phyloP scores from a whole-genome alignment of 2,888 invertebrate genomes.

The Hyposoter didymator region DNA sequence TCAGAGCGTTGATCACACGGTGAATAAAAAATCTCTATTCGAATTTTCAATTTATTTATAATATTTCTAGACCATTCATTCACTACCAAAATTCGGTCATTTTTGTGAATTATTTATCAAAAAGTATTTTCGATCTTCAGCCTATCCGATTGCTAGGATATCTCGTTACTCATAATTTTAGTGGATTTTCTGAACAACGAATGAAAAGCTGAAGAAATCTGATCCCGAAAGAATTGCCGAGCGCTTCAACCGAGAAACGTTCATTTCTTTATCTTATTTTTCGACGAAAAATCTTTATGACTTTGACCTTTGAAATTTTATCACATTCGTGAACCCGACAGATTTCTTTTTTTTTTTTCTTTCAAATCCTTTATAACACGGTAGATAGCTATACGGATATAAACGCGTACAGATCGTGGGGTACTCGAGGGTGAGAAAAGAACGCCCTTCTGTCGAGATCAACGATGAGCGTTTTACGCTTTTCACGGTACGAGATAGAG shows the following conservation, averaged over 20 bases:
- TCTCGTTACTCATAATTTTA: no score
- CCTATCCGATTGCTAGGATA: no score
- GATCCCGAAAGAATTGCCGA: not conserved
- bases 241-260: not conserved
- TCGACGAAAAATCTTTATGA: not conserved
- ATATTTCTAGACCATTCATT: no score
- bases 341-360: not conserved
- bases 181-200: no score
- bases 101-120: no score
- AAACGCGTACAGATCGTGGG: no score
- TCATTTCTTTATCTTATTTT: not conserved
- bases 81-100: no score
- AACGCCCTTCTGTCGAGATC: conserved; percentile 44
- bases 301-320: conserved; percentile 10
- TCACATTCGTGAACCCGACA: conserved; percentile 1
- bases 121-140: no score
- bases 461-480: conserved; percentile 48
- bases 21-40: no score
- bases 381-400: not conserved
- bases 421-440: conserved; percentile 47
- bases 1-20: no score
- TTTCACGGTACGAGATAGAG: conserved; percentile 39
- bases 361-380: not conserved
- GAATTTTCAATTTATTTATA: no score
- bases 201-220: not conserved